Evolutionary conservation across 2,113 vertebrate species (phyloP).

Genomic region (Pampusana beccarii): DNA sequence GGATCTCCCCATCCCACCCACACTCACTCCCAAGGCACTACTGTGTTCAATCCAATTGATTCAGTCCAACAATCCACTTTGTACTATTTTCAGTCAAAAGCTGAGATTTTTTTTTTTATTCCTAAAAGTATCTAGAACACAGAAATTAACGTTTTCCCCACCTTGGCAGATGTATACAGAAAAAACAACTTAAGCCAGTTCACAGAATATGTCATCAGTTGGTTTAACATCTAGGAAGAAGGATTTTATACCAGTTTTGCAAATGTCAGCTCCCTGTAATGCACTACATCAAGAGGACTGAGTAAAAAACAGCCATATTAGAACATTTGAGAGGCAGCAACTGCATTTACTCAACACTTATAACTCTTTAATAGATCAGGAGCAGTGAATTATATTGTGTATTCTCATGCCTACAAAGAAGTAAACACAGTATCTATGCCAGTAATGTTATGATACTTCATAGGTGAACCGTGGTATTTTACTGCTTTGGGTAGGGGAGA

Average conservation of each 20-base stretch:
- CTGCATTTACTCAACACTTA: neutral
- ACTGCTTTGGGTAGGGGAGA: fast-evolving
- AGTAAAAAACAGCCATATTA: neutral
- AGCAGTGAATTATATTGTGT: neutral
- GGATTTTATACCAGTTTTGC: neutral
- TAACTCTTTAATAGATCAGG: neutral
- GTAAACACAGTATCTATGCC: neutral
- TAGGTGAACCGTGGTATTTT: neutral
- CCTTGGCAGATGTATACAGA: neutral
- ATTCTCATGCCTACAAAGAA: neutral
- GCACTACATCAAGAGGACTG: neutral
- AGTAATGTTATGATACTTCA: neutral
- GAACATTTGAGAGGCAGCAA: neutral
- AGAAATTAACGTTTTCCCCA: neutral
- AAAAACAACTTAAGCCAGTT: neutral
- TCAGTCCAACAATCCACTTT: neutral
- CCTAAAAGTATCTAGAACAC: neutral
- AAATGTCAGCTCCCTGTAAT: neutral
- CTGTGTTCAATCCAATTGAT: neutral
- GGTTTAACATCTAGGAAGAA: neutral
- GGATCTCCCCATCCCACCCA: neutral
- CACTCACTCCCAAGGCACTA: neutral
- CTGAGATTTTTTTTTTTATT: neutral
- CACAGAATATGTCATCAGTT: neutral
- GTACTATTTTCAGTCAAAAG: neutral